Base-by-base conservation (phyloP, 2,888 invertebrate species). In the Eupeodes latifasciatus region DNA sequence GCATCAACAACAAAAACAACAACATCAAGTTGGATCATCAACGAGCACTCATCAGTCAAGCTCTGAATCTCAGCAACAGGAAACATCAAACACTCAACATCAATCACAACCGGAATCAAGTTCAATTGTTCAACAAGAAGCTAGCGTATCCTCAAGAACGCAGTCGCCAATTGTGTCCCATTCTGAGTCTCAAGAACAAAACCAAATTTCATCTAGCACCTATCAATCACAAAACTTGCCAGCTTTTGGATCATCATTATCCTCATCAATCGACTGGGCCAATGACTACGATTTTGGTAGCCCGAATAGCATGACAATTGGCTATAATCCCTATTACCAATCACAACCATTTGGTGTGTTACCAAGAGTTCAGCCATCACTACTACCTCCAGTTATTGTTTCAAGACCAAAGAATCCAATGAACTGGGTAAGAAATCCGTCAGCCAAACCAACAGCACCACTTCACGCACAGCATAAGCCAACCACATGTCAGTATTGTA, bases 241-340 rank as follows among this genome's bases (percentile, higher is more conserved):
- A 16, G 3, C 2, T 1, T 47, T 4, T 14, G 59, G 57, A 7
- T 6, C 11, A 64, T 5, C 64, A 27, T 2, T 4, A 40, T 7
- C 55, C 9, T 16, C 16, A 66, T 47, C 7, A 27, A 47, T 27
- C 4, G 14, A 47, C 14, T 27, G 4, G 6, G 6, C 16, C 5
- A 9, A 0, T 0, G 2, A 14, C 47, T 1, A 4, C 27, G 47
- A 27, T 9, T 27, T 12, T 27, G 19, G 12, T 4, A 5, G 14
- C 4, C 19, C 12, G 9, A 59, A 44, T 5, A 72, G 27, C n/a
- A 14, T 72, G n/a, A 47, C 55, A 34, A 4, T 40, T 55, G 55
- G 19, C 6, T 55, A 55, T 9, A 36, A 71, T 6, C 59, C 72
- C 3, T 14, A 44, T 47, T 72, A 59, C 34, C 57, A 72, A 47